These are phyloP conservation scores for Willisornis vidua DNA, from an alignment of 2,113 vertebrate species.

Conservation along the genomic window DNA sequence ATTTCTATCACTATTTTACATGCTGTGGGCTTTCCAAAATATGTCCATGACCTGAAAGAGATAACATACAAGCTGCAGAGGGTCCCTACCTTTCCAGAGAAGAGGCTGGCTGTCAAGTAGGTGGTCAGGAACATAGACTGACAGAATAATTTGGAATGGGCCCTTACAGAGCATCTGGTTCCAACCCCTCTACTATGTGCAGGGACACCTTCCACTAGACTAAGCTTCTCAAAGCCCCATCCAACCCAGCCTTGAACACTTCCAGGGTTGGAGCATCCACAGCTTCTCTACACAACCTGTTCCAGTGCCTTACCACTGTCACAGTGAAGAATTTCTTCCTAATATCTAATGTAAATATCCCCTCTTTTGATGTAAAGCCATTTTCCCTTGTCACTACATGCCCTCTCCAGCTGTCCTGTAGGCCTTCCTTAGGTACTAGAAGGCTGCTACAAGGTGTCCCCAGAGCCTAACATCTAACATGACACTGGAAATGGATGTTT, in stretches of 20 bases:
- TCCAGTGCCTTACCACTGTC: not conserved
- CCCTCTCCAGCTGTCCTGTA: not conserved
- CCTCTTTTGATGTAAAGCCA: not conserved
- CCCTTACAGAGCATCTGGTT: not conserved
- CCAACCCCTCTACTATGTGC: accelerated
- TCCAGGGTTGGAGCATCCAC: not conserved
- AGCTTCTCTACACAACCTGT: not conserved
- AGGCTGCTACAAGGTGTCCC: not conserved
- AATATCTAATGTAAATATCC: not conserved
- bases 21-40: not conserved
- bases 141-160: not conserved
- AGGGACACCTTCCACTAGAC: not conserved
- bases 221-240: not conserved
- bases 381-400: not conserved
- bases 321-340: not conserved
- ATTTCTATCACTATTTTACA: not conserved
- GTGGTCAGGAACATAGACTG: not conserved
- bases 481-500: not conserved
- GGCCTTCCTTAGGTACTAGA: not conserved
- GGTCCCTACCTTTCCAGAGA: not conserved
- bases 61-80: not conserved
- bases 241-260: not conserved
- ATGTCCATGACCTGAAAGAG: not conserved
- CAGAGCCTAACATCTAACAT: not conserved
- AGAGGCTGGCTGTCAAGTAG: not conserved